Percentiles rank a stretch among this genome's conserved stretches.
These are phyloP conservation scores for Drosophila vallismaia DNA, from an alignment of 2,888 invertebrate species.

Conservation along the genomic window DNA sequence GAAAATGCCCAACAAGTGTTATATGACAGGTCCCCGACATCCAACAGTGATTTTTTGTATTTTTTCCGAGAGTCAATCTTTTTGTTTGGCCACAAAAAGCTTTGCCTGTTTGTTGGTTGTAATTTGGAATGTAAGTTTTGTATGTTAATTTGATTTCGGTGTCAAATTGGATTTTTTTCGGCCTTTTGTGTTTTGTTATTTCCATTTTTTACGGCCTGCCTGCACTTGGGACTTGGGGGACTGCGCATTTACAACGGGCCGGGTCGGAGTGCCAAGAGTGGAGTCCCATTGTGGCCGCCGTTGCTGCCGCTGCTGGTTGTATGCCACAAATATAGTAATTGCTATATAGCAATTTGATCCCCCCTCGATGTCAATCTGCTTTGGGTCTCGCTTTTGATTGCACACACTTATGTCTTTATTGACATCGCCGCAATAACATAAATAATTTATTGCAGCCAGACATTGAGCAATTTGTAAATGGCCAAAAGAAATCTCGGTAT, in stretches of 20 bases:
- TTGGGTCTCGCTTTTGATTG: conserved; percentile 68
- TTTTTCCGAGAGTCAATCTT: conserved; percentile 21
- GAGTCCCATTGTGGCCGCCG: conserved; percentile 34
- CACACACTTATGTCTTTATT: conserved; percentile 74
- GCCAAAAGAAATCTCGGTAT: conserved; percentile 35
- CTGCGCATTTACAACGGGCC: conserved; percentile 62
- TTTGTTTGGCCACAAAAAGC: conserved; percentile 26
- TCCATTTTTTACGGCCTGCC: conserved; percentile 55
- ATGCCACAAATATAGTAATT: conserved; percentile 22
- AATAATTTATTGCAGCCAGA: conserved; percentile 66
- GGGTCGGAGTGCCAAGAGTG: background rate
- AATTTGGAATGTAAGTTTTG: conserved; percentile 62
- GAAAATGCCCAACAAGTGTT: conserved; percentile 44
- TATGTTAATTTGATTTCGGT: conserved; percentile 77
- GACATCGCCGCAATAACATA: conserved; percentile 66
- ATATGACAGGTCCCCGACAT: conserved; percentile 65
- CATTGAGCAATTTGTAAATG: conserved; percentile 71
- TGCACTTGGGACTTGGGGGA: conserved; percentile 60
- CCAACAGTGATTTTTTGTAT: conserved; percentile 63
- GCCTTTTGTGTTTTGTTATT: conserved; percentile 25
- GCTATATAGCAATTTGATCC: conserved; percentile 11
- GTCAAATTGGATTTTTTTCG: conserved; percentile 64
- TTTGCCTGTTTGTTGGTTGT: conserved; percentile 31
- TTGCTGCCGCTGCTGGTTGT: conserved; percentile 13
- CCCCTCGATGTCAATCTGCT: conserved; percentile 56